Evolutionary conservation across 2,113 vertebrate genomes (phyloP).

Genomic region (Myocastor coypus): DNA sequence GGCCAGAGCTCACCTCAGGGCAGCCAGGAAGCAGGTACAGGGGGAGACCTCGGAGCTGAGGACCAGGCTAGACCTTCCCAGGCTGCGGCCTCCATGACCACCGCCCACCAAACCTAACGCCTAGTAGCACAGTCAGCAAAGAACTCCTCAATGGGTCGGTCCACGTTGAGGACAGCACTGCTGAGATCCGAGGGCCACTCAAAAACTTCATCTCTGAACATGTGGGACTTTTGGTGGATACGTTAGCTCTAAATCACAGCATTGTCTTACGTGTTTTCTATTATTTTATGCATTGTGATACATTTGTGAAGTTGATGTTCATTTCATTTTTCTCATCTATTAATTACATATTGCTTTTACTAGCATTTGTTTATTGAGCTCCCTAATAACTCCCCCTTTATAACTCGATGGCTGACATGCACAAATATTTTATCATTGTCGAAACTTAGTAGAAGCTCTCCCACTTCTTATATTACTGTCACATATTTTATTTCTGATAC

Average conservation of each 20-base stretch:
- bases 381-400: neutral
- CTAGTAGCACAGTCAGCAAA: neutral
- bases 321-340: neutral
- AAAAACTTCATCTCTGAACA: neutral
- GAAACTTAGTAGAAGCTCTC: neutral
- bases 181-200: neutral
- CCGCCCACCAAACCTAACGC: neutral
- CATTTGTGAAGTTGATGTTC: neutral
- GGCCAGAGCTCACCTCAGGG: neutral
- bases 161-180: neutral
- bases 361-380: neutral
- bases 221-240: neutral
- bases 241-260: neutral
- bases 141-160: neutral
- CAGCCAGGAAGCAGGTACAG: neutral
- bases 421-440: neutral
- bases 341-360: neutral
- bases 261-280: neutral
- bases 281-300: neutral
- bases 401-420: neutral
- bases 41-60: too few species aligned
- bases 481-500: neutral
- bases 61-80: neutral
- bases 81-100: too few species aligned
- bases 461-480: neutral